phyloP scores from a whole-genome alignment of 2,797 vertebrate genomes.

The Gymnodraco acuticeps region DNA sequence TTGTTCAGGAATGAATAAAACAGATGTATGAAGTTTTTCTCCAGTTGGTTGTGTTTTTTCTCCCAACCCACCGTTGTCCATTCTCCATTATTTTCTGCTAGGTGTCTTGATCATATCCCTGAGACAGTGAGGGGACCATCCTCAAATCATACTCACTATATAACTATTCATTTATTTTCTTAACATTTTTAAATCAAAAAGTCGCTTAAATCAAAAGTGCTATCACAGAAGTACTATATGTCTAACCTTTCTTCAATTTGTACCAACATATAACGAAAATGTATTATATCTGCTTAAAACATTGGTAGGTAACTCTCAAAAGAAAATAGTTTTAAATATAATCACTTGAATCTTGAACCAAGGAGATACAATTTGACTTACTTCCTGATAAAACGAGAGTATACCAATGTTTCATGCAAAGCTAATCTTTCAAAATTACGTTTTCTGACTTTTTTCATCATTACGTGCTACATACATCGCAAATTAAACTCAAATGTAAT shows the following conservation, averaged over 20 bases:
- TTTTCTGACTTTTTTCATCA: conserved; percentile 22
- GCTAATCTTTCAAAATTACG: conserved; percentile 3
- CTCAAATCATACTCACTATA: conserved; percentile 27
- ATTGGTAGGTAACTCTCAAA: conserved; percentile 28
- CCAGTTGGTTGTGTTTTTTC: conserved; percentile 10
- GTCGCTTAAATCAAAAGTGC: conserved; percentile 61
- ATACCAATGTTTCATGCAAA: conserved; percentile 49
- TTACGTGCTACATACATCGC: conserved; percentile 28
- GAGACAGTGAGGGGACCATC: conserved; percentile 59
- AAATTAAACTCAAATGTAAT: conserved; percentile 20
- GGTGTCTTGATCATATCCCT: conserved; percentile 71
- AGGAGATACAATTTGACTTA: conserved; percentile 4
- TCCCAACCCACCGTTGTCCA: neutral
- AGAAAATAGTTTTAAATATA: conserved; percentile 11
- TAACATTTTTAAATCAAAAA: conserved; percentile 36
- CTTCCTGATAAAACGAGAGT: conserved; percentile 6
- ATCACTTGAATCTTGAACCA: conserved; percentile 16
- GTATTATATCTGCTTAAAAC: conserved; percentile 29
- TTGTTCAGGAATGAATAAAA: conserved; percentile 21
- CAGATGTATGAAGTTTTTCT: neutral
- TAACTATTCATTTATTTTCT: conserved; percentile 7
- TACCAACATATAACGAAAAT: conserved; percentile 37
- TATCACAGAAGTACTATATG: conserved; percentile 38
- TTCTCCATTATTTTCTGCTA: neutral
- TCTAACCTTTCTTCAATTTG: conserved; percentile 20